These are phyloP conservation scores for Fissipunctia ypsillon DNA, from an alignment of 2,888 invertebrate genomes.

Conservation along the genomic window DNA sequence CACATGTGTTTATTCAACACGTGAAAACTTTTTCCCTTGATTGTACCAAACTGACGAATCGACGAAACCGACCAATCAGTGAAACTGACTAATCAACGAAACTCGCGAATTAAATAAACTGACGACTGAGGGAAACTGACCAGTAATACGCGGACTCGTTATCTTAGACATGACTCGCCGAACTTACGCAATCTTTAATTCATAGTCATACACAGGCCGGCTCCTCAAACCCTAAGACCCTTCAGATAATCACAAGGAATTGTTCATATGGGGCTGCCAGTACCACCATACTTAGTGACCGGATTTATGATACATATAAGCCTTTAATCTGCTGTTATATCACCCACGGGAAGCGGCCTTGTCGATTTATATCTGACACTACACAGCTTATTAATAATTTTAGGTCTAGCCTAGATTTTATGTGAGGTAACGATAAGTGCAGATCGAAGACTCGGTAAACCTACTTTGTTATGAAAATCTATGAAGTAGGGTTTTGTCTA, in stretches of 20 bases:
- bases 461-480: background rate
- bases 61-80: too few species aligned
- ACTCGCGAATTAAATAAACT: too few species aligned
- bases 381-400: conserved; percentile 40
- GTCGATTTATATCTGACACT: conserved; percentile 43
- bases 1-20: too few species aligned
- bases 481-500: background rate
- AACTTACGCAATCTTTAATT: conserved; percentile 35
- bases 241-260: conserved; percentile 56
- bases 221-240: conserved; percentile 18
- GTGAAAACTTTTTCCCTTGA: too few species aligned
- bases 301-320: conserved; percentile 51
- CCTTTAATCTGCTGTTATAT: conserved; percentile 52
- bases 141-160: too few species aligned
- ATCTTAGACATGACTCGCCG: background rate
- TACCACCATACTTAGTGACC: conserved; percentile 38
- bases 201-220: conserved; percentile 18
- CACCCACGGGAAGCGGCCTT: conserved; percentile 34
- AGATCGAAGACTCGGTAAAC: background rate
- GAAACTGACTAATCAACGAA: too few species aligned
- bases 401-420: conserved; percentile 34
- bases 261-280: conserved; percentile 49
- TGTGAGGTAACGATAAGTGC: conserved; percentile 33
- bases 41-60: too few species aligned
- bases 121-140: too few species aligned